phyloP scores from a whole-genome alignment of 1,140 invertebrate species.

The Cylas formicarius region DNA sequence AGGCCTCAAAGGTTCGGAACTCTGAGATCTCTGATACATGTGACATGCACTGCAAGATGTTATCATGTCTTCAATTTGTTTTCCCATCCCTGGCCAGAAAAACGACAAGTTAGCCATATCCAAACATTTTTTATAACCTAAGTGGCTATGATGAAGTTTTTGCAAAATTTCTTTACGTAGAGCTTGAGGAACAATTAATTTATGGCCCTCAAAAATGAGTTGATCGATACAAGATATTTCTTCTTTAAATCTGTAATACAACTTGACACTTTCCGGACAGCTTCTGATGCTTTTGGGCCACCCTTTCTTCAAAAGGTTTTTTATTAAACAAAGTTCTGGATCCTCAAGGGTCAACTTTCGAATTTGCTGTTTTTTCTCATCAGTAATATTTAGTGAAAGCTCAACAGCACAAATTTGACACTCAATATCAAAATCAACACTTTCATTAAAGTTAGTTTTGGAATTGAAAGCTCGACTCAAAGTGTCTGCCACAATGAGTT shows the following conservation, averaged over 20 bases:
- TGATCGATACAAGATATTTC: slow-evolving; percentile 29
- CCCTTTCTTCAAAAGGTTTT: slow-evolving; percentile 30
- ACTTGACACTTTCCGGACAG: slow-evolving; percentile 15
- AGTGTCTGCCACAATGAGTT: slow-evolving; percentile 38
- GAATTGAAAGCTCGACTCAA: slow-evolving; percentile 33
- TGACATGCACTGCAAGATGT: slow-evolving; percentile 39
- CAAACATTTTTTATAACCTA: slow-evolving; percentile 40
- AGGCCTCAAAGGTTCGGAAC: slow-evolving; percentile 31
- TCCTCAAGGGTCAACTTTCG: slow-evolving; percentile 31
- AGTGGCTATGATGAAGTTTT: too few relatives aligned
- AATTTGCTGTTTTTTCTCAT: slow-evolving; percentile 28
- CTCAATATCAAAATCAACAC: slow-evolving; percentile 8
- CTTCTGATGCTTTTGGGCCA: slow-evolving; percentile 39
- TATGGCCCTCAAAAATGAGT: slow-evolving; percentile 32
- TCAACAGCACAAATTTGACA: slow-evolving; percentile 9
- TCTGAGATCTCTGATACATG: slow-evolving; percentile 28
- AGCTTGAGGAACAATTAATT: slow-evolving; percentile 35
- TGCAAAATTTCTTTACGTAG: slow-evolving; percentile 31
- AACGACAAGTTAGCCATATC: slow-evolving; percentile 10
- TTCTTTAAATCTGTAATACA: slow-evolving; percentile 17
- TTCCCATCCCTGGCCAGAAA: slow-evolving; percentile 35
- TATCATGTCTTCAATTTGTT: slow-evolving; percentile 42
- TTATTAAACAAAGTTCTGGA: slow-evolving; percentile 25
- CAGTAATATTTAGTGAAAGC: slow-evolving; percentile 19
- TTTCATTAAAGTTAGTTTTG: slow-evolving; percentile 1